These are phyloP conservation scores for Notothenia coriiceps DNA, from an alignment of 2,113 vertebrate genomes.

Conservation along the genomic window DNA sequence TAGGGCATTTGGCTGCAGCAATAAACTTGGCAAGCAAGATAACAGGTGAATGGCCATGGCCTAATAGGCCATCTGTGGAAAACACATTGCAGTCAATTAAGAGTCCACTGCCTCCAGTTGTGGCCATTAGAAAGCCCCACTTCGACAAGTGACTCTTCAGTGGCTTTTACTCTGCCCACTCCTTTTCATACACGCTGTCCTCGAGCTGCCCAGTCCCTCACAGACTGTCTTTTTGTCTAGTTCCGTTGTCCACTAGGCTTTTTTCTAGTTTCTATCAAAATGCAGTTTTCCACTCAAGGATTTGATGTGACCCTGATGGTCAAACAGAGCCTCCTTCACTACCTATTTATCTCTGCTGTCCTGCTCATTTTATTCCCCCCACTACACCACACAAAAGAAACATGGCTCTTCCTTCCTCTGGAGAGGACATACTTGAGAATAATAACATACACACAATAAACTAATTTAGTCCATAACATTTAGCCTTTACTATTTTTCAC, in stretches of 20 bases:
- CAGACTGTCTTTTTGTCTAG: conserved; percentile 55
- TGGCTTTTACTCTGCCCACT: conserved; percentile 69
- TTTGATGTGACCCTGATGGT: conserved; percentile 78
- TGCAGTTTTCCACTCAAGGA: conserved; percentile 57
- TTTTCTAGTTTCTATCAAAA: conserved; percentile 63
- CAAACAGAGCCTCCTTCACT: conserved; percentile 63
- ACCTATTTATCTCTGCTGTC: conserved; percentile 27
- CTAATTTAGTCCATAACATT: conserved; percentile 36
- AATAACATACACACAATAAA: conserved; percentile 37
- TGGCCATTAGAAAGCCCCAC: conserved; percentile 77
- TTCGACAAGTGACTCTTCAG: conserved; percentile 81
- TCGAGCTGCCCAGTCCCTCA: conserved; percentile 56
- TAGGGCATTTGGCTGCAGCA: conserved; percentile 72
- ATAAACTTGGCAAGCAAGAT: conserved; percentile 60
- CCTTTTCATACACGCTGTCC: conserved; percentile 54
- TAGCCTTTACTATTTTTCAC: conserved; percentile 30
- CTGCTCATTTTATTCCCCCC: conserved; percentile 31
- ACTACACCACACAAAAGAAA: conserved; percentile 45
- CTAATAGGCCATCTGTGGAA: conserved; percentile 83
- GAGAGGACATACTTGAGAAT: conserved; percentile 50
- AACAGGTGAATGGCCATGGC: conserved; percentile 74
- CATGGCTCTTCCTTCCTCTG: conserved; percentile 22
- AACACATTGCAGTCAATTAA: conserved; percentile 81
- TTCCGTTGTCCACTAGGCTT: conserved; percentile 60
- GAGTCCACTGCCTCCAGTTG: conserved; percentile 74